Percentiles rank a stretch among this genome's conserved stretches.
These are phyloP conservation scores for Lordiphosa andalusiaca DNA, from an alignment of 2,888 invertebrate genomes.

Conservation along the genomic window DNA sequence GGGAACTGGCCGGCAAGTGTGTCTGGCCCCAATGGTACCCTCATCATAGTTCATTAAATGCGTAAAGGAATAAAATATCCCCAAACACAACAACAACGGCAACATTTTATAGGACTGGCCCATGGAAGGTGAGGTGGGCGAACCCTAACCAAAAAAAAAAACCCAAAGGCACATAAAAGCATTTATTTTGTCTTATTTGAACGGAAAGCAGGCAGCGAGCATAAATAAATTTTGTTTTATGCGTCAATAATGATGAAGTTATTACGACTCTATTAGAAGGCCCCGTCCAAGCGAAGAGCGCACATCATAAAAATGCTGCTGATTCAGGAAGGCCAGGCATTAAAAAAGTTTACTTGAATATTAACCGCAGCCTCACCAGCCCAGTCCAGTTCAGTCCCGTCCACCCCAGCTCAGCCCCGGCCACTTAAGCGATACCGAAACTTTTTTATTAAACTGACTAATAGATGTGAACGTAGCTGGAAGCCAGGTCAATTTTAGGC, in stretches of 20 bases:
- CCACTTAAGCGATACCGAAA: constrained; percentile 65
- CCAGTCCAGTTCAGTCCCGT: constrained; percentile 1
- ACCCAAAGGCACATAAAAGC: constrained; percentile 53
- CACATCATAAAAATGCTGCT: constrained; percentile 52
- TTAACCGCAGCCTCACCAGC: constrained; percentile 49
- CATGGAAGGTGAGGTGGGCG: neutral
- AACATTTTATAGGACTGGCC: neutral
- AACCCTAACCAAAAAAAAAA: constrained; percentile 28
- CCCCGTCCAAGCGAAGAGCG: constrained; percentile 28
- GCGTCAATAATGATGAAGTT: constrained; percentile 75
- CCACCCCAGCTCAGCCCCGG: constrained; percentile 14
- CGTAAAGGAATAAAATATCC: constrained; percentile 53
- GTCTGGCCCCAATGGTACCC: constrained; percentile 45
- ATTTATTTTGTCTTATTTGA: constrained; percentile 65
- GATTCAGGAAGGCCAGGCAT: constrained; percentile 44
- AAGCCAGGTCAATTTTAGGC: constrained; percentile 59
- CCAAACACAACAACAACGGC: constrained; percentile 12
- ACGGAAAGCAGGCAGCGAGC: constrained; percentile 32
- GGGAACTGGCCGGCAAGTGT: constrained; percentile 29
- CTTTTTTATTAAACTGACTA: constrained; percentile 72
- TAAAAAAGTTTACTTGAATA: constrained; percentile 64
- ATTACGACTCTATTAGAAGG: constrained; percentile 71
- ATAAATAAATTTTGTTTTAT: constrained; percentile 74
- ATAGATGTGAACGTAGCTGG: constrained; percentile 21
- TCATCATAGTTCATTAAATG: constrained; percentile 76